Conservation (phyloP, 2,113 vertebrate species). For the Pyrgilauda ruficollis region DNA sequence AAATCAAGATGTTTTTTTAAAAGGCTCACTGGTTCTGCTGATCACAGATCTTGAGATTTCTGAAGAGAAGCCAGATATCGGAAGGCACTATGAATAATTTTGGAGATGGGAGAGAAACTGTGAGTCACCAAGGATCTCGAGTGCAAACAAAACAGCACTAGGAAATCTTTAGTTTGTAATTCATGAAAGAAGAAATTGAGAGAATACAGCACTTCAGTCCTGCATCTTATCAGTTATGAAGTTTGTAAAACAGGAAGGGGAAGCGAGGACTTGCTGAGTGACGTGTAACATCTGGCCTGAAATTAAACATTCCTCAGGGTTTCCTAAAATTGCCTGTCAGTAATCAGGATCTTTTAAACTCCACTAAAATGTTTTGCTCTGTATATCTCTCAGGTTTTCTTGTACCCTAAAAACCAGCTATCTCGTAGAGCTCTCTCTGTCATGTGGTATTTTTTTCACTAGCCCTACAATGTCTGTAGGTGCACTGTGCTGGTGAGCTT, state of each 20-base stretch:
- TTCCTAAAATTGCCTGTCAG: background rate
- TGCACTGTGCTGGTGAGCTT: background rate
- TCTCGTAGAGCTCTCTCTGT: background rate
- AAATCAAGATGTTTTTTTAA: background rate
- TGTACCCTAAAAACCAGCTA: background rate
- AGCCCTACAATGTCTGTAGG: background rate
- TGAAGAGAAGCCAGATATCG: background rate
- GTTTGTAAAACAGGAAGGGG: conserved; percentile 25
- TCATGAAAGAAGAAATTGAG: background rate
- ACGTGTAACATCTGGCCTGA: background rate
- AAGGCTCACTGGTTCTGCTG: background rate
- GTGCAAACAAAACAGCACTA: background rate
- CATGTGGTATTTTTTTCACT: background rate
- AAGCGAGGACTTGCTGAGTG: background rate
- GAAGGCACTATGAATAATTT: background rate
- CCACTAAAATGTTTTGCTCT: background rate
- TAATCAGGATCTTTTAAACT: background rate
- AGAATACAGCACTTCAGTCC: background rate
- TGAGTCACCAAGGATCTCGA: background rate
- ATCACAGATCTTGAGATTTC: background rate
- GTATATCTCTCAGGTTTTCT: background rate
- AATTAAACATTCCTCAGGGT: background rate
- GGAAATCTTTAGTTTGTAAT: background rate
- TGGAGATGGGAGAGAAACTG: background rate
- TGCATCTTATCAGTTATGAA: background rate